Conservation (phyloP, 2,113 vertebrate species). For the Phalacrocorax carbo region DNA sequence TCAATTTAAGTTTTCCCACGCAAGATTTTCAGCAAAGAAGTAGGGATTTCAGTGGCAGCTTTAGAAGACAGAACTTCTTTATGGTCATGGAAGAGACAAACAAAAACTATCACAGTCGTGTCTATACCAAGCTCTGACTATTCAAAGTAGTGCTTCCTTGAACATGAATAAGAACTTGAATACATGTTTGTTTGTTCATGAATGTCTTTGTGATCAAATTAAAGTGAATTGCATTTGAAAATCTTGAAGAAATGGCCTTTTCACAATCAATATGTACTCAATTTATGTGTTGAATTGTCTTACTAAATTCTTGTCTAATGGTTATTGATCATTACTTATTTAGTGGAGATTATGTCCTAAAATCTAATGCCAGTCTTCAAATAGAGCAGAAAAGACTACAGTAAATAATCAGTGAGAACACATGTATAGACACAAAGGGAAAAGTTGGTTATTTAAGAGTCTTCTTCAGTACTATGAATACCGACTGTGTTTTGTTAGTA, state of each 20-base stretch:
- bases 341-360: background rate
- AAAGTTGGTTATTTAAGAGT: background rate
- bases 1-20: background rate
- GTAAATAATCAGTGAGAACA: background rate
- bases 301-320: background rate
- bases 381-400: background rate
- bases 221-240: background rate
- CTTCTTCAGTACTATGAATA: background rate
- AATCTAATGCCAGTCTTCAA: background rate
- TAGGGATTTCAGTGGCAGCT: background rate
- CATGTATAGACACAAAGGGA: background rate
- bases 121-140: background rate
- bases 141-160: background rate
- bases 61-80: background rate
- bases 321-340: background rate
- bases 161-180: background rate
- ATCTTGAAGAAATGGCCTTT: background rate
- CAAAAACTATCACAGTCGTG: background rate
- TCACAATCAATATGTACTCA: background rate
- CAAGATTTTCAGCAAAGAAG: background rate
- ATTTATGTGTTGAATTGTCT: background rate
- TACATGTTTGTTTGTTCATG: background rate
- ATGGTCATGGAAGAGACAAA: background rate
- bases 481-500: background rate
- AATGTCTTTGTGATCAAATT: background rate